These are phyloP conservation scores for Mythimna lalbum DNA, from an alignment of 2,888 invertebrate species.

Conservation along the genomic window DNA sequence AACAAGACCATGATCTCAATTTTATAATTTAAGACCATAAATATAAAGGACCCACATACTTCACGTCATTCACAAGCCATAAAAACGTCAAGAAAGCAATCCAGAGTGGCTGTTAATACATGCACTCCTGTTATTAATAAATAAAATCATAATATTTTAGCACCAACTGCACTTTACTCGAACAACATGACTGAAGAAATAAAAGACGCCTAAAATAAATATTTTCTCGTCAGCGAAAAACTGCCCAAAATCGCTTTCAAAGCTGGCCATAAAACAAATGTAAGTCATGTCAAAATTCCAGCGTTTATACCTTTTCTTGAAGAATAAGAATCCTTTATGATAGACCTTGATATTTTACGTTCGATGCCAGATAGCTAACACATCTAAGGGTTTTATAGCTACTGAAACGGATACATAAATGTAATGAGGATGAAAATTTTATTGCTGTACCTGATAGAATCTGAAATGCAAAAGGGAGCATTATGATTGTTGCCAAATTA, in stretches of 20 bases:
- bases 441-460: too few species aligned
- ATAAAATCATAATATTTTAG: conserved; percentile 37
- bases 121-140: conserved; percentile 21
- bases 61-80: conserved; percentile 21
- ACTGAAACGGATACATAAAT: conserved; percentile 30
- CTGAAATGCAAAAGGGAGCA: background rate
- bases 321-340: conserved; percentile 18
- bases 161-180: conserved; percentile 25
- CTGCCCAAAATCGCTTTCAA: background rate
- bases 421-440: too few species aligned
- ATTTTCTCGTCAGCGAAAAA: background rate
- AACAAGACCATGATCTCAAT: background rate
- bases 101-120: conserved; percentile 7
- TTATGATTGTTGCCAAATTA: conserved; percentile 9
- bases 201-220: background rate
- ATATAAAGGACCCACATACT: background rate
- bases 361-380: conserved; percentile 8
- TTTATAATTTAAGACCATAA: background rate
- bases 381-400: conserved; percentile 27
- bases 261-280: conserved; percentile 26
- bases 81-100: conserved; percentile 26
- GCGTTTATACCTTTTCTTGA: conserved; percentile 17
- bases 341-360: conserved; percentile 18
- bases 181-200: background rate
- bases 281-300: conserved; percentile 3